phyloP scores from a whole-genome alignment of 2,797 vertebrate genomes.

The Lepilemur ruficaudatus region DNA sequence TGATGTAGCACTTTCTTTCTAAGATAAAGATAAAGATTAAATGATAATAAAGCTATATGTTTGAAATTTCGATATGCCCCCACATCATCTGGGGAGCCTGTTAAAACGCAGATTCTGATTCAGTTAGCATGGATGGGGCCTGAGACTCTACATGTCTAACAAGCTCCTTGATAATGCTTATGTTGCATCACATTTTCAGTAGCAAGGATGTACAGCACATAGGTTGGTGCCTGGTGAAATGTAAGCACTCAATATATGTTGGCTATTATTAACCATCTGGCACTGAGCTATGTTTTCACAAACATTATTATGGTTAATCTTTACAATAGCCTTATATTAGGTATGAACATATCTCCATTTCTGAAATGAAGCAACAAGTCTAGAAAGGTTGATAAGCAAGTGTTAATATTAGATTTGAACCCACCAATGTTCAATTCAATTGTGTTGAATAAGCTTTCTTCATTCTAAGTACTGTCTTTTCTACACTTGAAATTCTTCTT shows the following conservation, averaged over 20 bases:
- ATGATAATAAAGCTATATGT: not conserved
- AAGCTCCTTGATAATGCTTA: not conserved
- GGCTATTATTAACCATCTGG: not conserved
- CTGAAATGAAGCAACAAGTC: not conserved
- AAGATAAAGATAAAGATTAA: not conserved
- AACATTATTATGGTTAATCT: not conserved
- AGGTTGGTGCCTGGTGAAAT: not conserved
- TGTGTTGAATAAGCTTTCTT: not conserved
- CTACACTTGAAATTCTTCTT: not conserved
- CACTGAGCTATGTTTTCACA: not conserved
- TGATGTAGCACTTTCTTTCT: not conserved
- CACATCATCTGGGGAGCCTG: not conserved
- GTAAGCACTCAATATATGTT: not conserved
- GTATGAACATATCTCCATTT: not conserved
- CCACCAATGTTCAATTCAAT: no score
- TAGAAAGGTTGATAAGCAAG: not conserved
- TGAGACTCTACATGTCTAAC: not conserved
- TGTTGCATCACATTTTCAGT: not conserved
- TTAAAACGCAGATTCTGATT: not conserved
- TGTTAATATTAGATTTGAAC: not conserved
- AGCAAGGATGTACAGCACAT: not conserved
- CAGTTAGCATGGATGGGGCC: not conserved
- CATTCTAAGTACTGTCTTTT: not conserved
- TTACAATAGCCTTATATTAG: not conserved
- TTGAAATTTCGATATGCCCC: not conserved